Conservation (phyloP, 2,113 vertebrate genomes). For the Symphodus melops region DNA sequence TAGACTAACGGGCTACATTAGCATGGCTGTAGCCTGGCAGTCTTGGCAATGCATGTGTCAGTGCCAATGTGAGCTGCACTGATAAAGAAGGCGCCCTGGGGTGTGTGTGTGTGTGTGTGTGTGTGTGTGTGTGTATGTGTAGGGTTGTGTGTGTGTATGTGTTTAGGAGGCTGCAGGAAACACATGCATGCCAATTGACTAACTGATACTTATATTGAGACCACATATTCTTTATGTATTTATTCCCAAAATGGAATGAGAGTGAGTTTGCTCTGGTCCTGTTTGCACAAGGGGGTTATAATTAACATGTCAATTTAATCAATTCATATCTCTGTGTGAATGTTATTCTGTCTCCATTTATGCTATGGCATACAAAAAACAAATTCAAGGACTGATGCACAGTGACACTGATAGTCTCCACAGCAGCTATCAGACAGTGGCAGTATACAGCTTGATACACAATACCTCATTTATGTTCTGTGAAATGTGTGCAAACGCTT, state of each 20-base stretch:
- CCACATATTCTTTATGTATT: constrained; percentile 5
- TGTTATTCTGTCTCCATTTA: constrained; percentile 34
- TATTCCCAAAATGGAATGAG: neutral
- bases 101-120: constrained; percentile 36
- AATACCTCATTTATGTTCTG: constrained; percentile 29
- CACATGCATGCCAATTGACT: constrained; percentile 61
- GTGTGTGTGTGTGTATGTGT: constrained; percentile 35
- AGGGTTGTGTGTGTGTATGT: constrained; percentile 15
- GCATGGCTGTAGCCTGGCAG: constrained; percentile 74
- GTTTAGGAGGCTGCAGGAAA: constrained; percentile 2
- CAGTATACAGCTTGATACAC: constrained; percentile 26
- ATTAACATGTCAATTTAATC: constrained; percentile 32
- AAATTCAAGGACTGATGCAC: constrained; percentile 2
- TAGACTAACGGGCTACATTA: constrained; percentile 77
- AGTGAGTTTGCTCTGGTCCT: neutral
- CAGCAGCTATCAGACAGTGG: constrained; percentile 30
- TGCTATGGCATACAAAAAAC: constrained; percentile 31
- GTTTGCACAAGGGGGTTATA: constrained; percentile 4
- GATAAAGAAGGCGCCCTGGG: constrained; percentile 77
- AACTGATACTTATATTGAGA: constrained; percentile 17
- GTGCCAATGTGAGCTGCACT: constrained; percentile 80
- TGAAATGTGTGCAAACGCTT: neutral
- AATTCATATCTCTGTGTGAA: constrained; percentile 42
- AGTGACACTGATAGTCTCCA: constrained; percentile 18
- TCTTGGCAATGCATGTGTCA: constrained; percentile 68